Evolutionary conservation across 2,888 invertebrate genomes (phyloP).

Genomic region (Lysandra bellargus): DNA sequence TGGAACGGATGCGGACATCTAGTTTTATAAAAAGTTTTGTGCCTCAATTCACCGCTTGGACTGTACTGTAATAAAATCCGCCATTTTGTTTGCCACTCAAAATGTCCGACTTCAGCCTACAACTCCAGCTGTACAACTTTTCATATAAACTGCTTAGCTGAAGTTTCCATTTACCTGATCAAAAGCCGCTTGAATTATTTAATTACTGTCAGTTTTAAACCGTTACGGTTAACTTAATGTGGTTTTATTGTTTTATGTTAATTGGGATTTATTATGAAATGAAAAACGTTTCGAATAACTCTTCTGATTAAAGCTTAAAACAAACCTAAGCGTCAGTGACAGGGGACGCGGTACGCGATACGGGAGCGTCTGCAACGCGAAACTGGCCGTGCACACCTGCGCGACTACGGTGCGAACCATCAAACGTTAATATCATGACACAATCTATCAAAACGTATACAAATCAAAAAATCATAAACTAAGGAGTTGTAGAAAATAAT

Average conservation of each 20-base stretch:
- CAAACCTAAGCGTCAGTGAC: no score
- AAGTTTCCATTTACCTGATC: slow-evolving; percentile 9
- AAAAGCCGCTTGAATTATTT: slow-evolving; percentile 9
- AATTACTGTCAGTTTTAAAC: not conserved
- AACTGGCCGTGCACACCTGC: no score
- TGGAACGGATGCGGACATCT: no score
- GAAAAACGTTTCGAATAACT: not conserved
- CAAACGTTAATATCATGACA: no score
- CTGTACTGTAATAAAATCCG: not conserved
- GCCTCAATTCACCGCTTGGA: no score
- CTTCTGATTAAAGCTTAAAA: not conserved
- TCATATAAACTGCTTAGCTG: slow-evolving; percentile 13
- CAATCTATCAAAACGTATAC: no score
- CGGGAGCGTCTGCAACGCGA: no score
- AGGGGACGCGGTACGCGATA: no score
- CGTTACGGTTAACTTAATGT: not conserved
- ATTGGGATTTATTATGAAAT: not conserved
- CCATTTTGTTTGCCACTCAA: slow-evolving; percentile 1
- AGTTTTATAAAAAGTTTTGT: no score
- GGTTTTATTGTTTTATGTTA: slow-evolving; percentile 1
- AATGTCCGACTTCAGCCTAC: not conserved
- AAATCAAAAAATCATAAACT: no score
- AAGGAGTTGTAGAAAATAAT: no score
- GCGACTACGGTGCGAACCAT: no score
- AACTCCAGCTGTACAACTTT: slow-evolving; percentile 10